A percentile compares a stretch with the other conserved stretches of the same genome.
These are phyloP conservation scores for Heteronetta atricapilla DNA, from an alignment of 2,113 vertebrate genomes.

Conservation along the genomic window DNA sequence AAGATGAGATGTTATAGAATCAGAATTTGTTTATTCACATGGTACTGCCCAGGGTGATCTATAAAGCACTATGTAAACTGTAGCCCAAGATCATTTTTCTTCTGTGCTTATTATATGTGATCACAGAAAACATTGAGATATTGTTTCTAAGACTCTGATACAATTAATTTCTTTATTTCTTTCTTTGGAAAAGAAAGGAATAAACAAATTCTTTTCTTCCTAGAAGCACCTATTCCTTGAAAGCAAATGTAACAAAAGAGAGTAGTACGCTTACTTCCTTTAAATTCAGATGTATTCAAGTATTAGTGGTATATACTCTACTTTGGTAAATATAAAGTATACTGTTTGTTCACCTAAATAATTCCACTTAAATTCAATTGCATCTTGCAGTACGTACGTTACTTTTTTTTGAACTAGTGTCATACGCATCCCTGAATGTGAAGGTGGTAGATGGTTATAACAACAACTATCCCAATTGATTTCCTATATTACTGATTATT, in stretches of 20 bases:
- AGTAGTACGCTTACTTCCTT: background rate
- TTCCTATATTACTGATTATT: background rate
- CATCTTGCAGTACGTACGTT: background rate
- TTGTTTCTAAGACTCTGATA: background rate
- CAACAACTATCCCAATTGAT: background rate
- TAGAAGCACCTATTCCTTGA: background rate
- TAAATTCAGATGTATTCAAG: background rate
- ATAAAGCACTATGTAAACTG: background rate
- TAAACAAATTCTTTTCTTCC: too few species aligned
- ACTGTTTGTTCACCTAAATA: background rate
- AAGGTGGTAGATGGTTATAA: background rate
- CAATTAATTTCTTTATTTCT: background rate
- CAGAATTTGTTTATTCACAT: background rate
- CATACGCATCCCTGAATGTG: background rate
- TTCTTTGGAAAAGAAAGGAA: too few species aligned
- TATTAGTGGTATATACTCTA: background rate
- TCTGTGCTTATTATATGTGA: background rate
- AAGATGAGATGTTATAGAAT: background rate
- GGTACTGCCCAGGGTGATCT: background rate
- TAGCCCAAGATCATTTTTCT: background rate
- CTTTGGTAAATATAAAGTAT: background rate
- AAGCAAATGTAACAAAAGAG: background rate
- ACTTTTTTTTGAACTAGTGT: background rate
- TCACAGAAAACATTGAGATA: background rate
- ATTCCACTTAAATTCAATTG: background rate